Evolutionary conservation across 2,113 vertebrate genomes (phyloP).

Genomic region (Harpagus bidentatus): DNA sequence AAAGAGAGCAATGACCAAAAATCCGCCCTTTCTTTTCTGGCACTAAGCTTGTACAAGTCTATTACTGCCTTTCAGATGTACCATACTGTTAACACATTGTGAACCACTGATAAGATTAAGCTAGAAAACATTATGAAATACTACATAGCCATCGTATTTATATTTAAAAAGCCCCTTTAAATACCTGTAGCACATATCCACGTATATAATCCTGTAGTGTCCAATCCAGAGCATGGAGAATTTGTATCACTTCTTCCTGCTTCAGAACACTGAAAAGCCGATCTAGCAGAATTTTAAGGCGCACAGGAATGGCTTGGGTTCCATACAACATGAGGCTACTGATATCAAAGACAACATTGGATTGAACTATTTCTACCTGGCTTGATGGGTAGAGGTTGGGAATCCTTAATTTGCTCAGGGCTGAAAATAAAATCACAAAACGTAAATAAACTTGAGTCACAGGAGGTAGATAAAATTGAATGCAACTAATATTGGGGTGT

Average conservation of each 20-base stretch:
- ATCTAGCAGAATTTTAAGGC: constrained; percentile 96
- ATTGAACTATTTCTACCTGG: constrained; percentile 98
- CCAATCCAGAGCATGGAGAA: constrained; percentile 95
- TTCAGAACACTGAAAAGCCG: constrained; percentile 96
- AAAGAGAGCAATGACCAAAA: not conserved
- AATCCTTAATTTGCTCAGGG: constrained; percentile 92
- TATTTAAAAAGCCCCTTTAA: not conserved
- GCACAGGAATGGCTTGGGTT: constrained; percentile 92
- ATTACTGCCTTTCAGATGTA: not conserved
- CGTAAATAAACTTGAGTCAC: not conserved
- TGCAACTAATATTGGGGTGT: not conserved
- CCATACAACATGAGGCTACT: constrained; percentile 98
- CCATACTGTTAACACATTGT: not conserved
- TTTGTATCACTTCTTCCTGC: constrained; percentile 94
- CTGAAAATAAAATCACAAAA: constrained; percentile 71
- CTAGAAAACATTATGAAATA: not conserved
- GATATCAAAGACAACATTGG: constrained; percentile 96
- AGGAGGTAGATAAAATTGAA: not conserved
- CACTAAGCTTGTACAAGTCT: not conserved
- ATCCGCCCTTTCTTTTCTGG: not conserved
- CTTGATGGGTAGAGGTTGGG: constrained; percentile 88
- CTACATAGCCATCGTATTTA: not conserved
- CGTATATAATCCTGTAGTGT: constrained; percentile 97
- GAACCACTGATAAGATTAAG: not conserved
- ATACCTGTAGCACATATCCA: constrained; percentile 95